Evolutionary conservation across 2,113 vertebrate species (phyloP).

Genomic region (Morphnarchus princeps): DNA sequence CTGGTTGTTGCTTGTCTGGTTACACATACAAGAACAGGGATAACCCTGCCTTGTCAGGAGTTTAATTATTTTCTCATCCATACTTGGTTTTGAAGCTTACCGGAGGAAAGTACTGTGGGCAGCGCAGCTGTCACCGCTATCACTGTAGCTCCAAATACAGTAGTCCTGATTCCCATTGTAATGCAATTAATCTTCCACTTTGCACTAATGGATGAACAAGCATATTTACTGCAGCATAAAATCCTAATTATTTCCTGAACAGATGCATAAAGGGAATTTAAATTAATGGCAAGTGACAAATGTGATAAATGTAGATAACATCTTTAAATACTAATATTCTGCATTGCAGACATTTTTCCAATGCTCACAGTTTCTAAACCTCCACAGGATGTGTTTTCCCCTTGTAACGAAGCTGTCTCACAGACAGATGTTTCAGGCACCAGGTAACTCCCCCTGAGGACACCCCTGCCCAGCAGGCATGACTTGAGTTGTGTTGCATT

Average conservation of each 20-base stretch:
- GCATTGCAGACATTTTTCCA: background rate
- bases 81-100: slow-evolving; percentile 65
- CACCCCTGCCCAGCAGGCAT: background rate
- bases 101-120: slow-evolving; percentile 64
- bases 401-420: background rate
- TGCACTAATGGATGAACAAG: slow-evolving; percentile 77
- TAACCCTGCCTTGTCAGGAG: slow-evolving; percentile 35
- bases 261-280: slow-evolving; percentile 72
- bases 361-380: background rate
- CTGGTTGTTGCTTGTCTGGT: background rate
- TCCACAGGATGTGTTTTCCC: background rate
- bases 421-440: background rate
- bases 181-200: slow-evolving; percentile 79
- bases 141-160: background rate
- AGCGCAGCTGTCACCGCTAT: slow-evolving; percentile 66
- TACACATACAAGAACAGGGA: background rate
- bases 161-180: slow-evolving; percentile 71
- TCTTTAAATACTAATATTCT: slow-evolving; percentile 66
- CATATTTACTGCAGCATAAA: slow-evolving; percentile 80
- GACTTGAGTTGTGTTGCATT: background rate
- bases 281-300: slow-evolving; percentile 77
- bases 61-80: slow-evolving; percentile 73
- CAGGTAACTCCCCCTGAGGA: background rate
- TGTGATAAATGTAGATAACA: slow-evolving; percentile 69
- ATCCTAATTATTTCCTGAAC: slow-evolving; percentile 81